A percentile compares a stretch with the other conserved stretches of the same genome.
These are phyloP conservation scores for Promerops cafer DNA, from an alignment of 2,113 vertebrate genomes.

Conservation along the genomic window DNA sequence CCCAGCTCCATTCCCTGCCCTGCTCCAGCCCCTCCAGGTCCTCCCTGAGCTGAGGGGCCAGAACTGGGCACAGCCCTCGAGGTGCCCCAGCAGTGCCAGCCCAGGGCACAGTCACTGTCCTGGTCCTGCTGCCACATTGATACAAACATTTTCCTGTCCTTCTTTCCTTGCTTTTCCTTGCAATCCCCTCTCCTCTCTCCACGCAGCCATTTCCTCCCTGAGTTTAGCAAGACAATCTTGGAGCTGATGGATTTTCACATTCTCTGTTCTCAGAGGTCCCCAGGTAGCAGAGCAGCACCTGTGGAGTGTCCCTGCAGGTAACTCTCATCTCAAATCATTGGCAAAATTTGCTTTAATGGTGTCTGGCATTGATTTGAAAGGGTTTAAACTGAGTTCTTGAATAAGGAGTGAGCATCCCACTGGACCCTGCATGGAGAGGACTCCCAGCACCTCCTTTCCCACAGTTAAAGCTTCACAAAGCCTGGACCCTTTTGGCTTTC, in stretches of 20 bases:
- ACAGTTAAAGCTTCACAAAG: neutral
- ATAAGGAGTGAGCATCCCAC: neutral
- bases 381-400: neutral
- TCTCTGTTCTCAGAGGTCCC: neutral
- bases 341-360: neutral
- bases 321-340: neutral
- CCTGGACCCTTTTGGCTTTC: neutral
- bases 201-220: neutral
- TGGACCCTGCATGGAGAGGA: neutral
- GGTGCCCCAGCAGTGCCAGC: neutral
- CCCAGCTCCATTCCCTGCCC: neutral
- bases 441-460: neutral
- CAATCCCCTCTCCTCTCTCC: neutral
- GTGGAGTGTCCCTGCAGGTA: neutral
- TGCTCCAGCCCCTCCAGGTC: accelerated
- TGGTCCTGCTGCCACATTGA: neutral
- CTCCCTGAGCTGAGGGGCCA: neutral
- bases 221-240: neutral
- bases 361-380: neutral
- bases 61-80: neutral
- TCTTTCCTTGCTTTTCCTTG: neutral
- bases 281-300: neutral
- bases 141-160: neutral
- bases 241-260: neutral
- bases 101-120: neutral